Conservation (phyloP, 2,797 vertebrate genomes). For the Adelosebastes latens region DNA sequence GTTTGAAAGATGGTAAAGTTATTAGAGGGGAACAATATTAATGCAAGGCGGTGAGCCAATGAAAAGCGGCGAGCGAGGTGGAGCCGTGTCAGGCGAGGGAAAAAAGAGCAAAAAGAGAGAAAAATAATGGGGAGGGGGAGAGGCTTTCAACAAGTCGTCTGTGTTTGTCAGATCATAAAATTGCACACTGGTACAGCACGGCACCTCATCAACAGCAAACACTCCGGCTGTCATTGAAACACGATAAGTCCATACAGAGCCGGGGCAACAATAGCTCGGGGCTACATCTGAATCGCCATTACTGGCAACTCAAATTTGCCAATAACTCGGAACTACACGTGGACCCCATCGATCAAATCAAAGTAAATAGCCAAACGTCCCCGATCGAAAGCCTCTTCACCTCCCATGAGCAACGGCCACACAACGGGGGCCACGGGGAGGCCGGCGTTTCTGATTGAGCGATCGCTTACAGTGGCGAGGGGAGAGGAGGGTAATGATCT, state of each 20-base stretch:
- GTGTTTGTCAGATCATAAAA: conserved; percentile 64
- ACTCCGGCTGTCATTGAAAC: conserved; percentile 48
- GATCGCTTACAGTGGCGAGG: conserved; percentile 67
- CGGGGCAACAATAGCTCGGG: conserved; percentile 49
- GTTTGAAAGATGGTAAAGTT: conserved; percentile 70
- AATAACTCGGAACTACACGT: conserved; percentile 49
- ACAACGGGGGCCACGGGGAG: conserved; percentile 45
- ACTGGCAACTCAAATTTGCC: conserved; percentile 50
- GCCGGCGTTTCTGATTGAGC: conserved; percentile 72
- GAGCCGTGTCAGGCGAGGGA: neutral
- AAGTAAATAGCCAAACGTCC: conserved; percentile 63
- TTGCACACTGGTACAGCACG: conserved; percentile 13
- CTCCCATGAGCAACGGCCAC: conserved; percentile 60
- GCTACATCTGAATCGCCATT: conserved; percentile 53
- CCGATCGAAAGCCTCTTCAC: conserved; percentile 60
- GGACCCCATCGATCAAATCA: conserved; percentile 63
- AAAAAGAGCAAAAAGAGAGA: conserved; percentile 1
- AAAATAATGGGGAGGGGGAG: conserved; percentile 22
- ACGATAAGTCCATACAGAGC: conserved; percentile 30
- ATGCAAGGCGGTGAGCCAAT: conserved; percentile 36
- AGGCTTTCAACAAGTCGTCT: conserved; percentile 50
- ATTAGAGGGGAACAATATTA: conserved; percentile 68
- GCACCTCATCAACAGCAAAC: conserved; percentile 62
- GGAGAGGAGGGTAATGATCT: conserved; percentile 77
- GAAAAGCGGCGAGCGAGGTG: conserved; percentile 39